These are phyloP conservation scores for Clupea harengus DNA, from an alignment of 2,113 vertebrate species.

Conservation along the genomic window DNA sequence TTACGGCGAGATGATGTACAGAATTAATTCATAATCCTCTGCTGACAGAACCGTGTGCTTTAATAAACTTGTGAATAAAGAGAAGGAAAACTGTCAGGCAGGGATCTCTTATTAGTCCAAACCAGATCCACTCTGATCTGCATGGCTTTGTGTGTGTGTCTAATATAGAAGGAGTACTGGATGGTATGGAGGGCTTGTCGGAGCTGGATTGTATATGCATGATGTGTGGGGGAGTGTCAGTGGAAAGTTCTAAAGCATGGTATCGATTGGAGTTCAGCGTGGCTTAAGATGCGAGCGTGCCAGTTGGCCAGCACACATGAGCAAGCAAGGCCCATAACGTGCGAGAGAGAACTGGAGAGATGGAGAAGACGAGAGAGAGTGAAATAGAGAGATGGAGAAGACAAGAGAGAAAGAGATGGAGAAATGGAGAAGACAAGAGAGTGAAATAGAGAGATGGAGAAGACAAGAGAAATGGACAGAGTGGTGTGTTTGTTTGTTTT, in stretches of 20 bases:
- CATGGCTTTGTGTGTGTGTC: neutral
- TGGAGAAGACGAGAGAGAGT: too few relatives aligned
- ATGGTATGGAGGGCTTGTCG: neutral
- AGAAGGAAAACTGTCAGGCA: neutral
- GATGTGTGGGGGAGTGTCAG: neutral
- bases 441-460: neutral
- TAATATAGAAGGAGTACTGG: neutral
- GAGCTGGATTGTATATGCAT: neutral
- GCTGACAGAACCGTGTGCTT: neutral
- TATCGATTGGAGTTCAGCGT: neutral
- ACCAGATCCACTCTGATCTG: neutral
- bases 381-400: neutral
- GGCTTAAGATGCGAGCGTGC: neutral
- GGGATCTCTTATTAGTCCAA: neutral
- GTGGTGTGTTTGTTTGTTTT: neutral
- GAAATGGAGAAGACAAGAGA: neutral
- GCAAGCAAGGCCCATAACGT: neutral
- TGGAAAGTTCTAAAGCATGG: neutral
- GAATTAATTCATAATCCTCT: conserved; percentile 1
- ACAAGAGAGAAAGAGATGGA: neutral
- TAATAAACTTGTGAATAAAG: neutral
- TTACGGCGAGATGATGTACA: neutral
- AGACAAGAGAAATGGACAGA: neutral
- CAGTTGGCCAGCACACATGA: neutral
- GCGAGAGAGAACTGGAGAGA: neutral